Evolutionary conservation across 2,797 vertebrate species (phyloP).

Genomic region (Alcedo quadribrachys): DNA sequence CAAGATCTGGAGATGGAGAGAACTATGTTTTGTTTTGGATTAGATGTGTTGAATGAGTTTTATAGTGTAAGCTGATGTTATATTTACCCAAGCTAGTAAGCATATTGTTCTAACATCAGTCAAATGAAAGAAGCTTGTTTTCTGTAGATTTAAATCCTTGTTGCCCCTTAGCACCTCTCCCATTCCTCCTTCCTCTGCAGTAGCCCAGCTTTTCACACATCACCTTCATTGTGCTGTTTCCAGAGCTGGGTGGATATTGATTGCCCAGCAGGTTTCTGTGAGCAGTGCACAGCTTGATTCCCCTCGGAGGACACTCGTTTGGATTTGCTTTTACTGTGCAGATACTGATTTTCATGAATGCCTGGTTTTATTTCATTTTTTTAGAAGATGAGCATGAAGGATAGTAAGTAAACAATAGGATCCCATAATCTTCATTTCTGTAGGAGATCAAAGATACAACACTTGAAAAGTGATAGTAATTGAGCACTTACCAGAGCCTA

Average conservation of each 20-base stretch:
- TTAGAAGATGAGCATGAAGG: background rate
- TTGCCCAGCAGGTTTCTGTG: conserved; percentile 39
- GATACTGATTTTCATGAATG: background rate
- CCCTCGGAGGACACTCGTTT: background rate
- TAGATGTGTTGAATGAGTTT: background rate
- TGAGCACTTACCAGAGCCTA: background rate
- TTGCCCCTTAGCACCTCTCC: background rate
- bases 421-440: background rate
- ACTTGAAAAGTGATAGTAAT: background rate
- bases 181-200: background rate
- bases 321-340: background rate
- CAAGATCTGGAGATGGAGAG: background rate
- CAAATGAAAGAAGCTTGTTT: background rate
- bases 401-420: background rate
- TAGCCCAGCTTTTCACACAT: background rate
- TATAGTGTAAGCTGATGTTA: background rate
- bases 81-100: background rate
- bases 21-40: background rate
- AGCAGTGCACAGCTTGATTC: conserved; percentile 21
- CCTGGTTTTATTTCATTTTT: background rate
- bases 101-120: background rate
- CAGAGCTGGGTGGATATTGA: conserved; percentile 21
- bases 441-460: background rate
- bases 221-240: background rate
- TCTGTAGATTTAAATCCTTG: background rate